Conservation (phyloP, 2,797 vertebrate species). For the Thamnophis elegans region DNA sequence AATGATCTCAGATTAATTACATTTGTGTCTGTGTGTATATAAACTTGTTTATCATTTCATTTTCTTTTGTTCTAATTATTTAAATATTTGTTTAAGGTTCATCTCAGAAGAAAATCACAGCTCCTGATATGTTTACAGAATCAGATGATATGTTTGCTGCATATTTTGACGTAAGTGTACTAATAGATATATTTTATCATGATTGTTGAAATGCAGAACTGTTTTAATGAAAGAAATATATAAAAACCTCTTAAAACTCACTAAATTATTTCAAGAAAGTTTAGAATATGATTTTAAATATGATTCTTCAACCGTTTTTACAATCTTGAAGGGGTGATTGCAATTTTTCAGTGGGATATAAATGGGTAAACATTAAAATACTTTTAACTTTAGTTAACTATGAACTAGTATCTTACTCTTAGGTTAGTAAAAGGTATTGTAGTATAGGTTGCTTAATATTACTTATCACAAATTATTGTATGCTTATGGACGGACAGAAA, state of each 20-base stretch:
- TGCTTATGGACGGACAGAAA: no score
- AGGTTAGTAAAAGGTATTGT: neutral
- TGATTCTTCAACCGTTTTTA: neutral
- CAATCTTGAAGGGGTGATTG: neutral
- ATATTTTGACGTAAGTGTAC: constrained; percentile 93
- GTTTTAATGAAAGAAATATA: neutral
- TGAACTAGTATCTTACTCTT: neutral
- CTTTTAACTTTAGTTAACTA: neutral
- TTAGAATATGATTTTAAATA: neutral
- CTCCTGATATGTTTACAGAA: constrained; percentile 98
- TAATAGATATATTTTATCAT: neutral
- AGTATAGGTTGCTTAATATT: neutral
- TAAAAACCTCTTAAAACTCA: neutral
- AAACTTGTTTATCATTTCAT: neutral
- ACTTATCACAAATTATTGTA: neutral
- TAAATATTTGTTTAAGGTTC: constrained; percentile 78
- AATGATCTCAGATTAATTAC: neutral
- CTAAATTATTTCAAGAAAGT: neutral
- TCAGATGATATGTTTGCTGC: constrained; percentile 98
- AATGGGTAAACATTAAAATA: neutral
- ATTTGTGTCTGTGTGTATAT: neutral
- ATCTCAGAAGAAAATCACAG: constrained; percentile 91
- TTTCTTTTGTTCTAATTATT: constrained; percentile 38
- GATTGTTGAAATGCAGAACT: neutral
- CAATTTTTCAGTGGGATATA: neutral